These are phyloP conservation scores for Drosophila maculinotata DNA, from an alignment of 2,888 invertebrate species.

Conservation along the genomic window DNA sequence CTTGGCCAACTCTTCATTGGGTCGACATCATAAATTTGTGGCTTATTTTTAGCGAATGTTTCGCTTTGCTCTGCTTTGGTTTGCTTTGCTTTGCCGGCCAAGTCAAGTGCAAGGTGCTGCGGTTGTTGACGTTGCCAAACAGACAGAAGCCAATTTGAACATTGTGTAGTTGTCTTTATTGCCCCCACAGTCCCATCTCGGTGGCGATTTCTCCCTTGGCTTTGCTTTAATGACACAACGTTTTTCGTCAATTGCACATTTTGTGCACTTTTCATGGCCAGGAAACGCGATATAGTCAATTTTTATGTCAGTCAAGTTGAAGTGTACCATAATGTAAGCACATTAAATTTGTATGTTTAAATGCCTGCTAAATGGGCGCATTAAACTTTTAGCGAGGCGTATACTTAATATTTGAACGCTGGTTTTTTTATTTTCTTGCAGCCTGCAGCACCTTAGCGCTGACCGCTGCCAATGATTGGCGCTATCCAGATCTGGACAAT, in stretches of 20 bases:
- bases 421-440: slow-evolving; percentile 42
- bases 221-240: slow-evolving; percentile 32
- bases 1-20: slow-evolving; percentile 17
- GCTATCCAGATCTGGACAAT: slow-evolving; percentile 81
- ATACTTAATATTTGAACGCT: slow-evolving; percentile 6
- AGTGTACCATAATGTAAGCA: slow-evolving; percentile 32
- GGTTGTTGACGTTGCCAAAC: slow-evolving; percentile 62
- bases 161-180: slow-evolving; percentile 36
- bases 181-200: neutral
- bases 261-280: slow-evolving; percentile 32
- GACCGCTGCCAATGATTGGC: slow-evolving; percentile 69
- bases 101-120: slow-evolving; percentile 76
- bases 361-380: slow-evolving; percentile 13
- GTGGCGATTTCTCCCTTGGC: slow-evolving; percentile 6
- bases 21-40: slow-evolving; percentile 60
- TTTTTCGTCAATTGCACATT: slow-evolving; percentile 27
- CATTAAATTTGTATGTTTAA: slow-evolving; percentile 13
- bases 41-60: slow-evolving; percentile 69
- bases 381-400: slow-evolving; percentile 44
- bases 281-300: slow-evolving; percentile 21
- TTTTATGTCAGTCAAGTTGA: slow-evolving; percentile 67
- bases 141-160: slow-evolving; percentile 22
- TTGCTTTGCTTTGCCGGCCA: slow-evolving; percentile 9
- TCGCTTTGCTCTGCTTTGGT: too few relatives aligned
- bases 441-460: slow-evolving; percentile 59